phyloP scores from a whole-genome alignment of 2,888 invertebrate genomes.

The Dolomedes plantarius region DNA sequence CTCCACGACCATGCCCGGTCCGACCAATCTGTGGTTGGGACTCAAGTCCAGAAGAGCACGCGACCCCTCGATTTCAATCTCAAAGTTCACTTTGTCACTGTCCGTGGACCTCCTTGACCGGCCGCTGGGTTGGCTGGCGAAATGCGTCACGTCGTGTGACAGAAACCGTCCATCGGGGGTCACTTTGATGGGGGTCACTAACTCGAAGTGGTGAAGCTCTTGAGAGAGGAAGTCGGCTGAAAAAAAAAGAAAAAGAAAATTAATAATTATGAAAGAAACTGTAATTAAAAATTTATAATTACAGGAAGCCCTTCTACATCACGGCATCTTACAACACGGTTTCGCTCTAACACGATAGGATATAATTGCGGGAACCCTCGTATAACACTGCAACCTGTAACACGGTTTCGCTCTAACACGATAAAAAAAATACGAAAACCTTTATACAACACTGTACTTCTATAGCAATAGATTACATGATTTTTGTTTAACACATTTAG shows the following conservation, averaged over 20 bases:
- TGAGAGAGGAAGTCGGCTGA: slow-evolving; percentile 34
- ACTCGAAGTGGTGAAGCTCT: slow-evolving; percentile 32
- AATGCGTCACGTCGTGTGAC: slow-evolving; percentile 44
- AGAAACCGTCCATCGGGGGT: slow-evolving; percentile 37
- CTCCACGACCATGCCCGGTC: slow-evolving; percentile 78
- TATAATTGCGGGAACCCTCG: no score
- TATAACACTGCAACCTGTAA: no score
- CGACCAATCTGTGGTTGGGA: slow-evolving; percentile 79
- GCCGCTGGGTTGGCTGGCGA: background rate
- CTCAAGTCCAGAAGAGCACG: slow-evolving; percentile 79
- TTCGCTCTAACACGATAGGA: no score
- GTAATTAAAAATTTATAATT: no score
- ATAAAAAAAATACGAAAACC: no score
- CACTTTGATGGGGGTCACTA: slow-evolving; percentile 46
- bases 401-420: no score
- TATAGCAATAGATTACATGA: no score
- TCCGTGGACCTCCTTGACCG: slow-evolving; percentile 75
- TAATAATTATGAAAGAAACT: no score
- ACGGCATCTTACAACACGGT: no score
- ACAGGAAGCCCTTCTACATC: no score
- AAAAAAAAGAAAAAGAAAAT: background rate
- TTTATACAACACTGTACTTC: no score
- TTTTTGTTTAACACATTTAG: no score
- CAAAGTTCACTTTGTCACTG: slow-evolving; percentile 78
- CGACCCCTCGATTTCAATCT: slow-evolving; percentile 77